A percentile compares a stretch with the other conserved stretches of the same genome.
Conservation (phyloP, 2,888 invertebrate genomes). For the Apamea epomidion region DNA sequence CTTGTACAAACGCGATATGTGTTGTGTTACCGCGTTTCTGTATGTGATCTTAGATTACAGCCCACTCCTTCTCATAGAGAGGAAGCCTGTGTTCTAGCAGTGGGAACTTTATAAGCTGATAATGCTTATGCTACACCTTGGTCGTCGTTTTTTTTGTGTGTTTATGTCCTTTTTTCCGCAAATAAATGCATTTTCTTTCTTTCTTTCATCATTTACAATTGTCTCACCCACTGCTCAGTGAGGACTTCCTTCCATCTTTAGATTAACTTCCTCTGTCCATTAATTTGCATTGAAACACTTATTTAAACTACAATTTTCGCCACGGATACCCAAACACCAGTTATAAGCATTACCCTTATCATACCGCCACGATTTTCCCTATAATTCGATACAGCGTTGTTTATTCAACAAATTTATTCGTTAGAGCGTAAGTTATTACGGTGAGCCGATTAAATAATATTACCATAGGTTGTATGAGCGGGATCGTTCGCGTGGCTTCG, state of each 20-base stretch:
- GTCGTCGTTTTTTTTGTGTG: no score
- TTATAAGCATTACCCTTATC: slow-evolving; percentile 53
- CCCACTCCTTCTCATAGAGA: no score
- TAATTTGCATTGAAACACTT: slow-evolving; percentile 13
- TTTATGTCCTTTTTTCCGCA: no score
- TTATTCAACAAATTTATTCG: slow-evolving; percentile 64
- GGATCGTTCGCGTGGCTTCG: slow-evolving; percentile 40
- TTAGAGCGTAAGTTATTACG: slow-evolving; percentile 63
- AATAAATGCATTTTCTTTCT: no score
- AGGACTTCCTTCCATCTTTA: not conserved
- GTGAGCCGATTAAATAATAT: slow-evolving; percentile 67
- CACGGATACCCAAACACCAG: slow-evolving; percentile 10
- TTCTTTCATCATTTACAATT: not conserved
- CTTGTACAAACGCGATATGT: not conserved
- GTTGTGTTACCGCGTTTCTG: no score
- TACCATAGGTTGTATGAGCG: slow-evolving; percentile 51
- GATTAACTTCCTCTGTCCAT: not conserved
- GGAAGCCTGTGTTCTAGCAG: no score
- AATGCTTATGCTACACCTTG: not conserved
- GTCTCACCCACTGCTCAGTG: not conserved
- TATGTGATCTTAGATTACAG: no score
- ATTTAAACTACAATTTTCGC: slow-evolving; percentile 4
- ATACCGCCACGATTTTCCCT: slow-evolving; percentile 47
- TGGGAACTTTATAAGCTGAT: not conserved
- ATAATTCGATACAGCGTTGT: slow-evolving; percentile 59